Conservation (phyloP, 2,113 vertebrate genomes). For the Corythaixoides concolor region DNA sequence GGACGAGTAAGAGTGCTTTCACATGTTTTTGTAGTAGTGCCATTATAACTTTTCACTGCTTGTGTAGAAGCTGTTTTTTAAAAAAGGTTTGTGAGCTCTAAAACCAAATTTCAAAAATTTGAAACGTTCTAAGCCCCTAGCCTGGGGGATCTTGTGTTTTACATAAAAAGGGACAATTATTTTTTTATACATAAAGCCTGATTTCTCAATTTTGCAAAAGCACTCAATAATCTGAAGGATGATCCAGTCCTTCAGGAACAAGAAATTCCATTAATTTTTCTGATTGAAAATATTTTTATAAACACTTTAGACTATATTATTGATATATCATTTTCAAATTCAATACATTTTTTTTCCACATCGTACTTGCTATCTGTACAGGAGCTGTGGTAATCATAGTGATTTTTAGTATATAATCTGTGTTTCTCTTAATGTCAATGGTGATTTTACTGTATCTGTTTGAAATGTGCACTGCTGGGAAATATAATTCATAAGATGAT, state of each 20-base stretch:
- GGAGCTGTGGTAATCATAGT: constrained; percentile 5
- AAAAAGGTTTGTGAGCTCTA: background rate
- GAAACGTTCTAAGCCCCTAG: background rate
- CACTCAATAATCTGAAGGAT: background rate
- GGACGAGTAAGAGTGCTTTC: background rate
- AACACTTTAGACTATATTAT: background rate
- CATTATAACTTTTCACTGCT: background rate
- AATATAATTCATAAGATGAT: background rate
- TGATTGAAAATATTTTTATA: background rate
- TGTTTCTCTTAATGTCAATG: background rate
- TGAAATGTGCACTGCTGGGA: background rate
- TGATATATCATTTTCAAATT: background rate
- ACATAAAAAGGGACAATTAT: background rate
- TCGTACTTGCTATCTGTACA: background rate
- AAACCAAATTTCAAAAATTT: background rate
- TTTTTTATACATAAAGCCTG: background rate
- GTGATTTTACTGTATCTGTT: background rate
- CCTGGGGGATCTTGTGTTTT: background rate
- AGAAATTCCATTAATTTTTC: background rate
- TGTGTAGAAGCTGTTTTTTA: background rate
- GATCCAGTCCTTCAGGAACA: background rate
- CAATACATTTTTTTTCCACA: background rate
- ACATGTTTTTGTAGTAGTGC: background rate
- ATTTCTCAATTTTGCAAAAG: background rate
- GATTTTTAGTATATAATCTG: background rate